Evolutionary conservation across 2,888 invertebrate species (phyloP).

Genomic region (Leucoma salicis): DNA sequence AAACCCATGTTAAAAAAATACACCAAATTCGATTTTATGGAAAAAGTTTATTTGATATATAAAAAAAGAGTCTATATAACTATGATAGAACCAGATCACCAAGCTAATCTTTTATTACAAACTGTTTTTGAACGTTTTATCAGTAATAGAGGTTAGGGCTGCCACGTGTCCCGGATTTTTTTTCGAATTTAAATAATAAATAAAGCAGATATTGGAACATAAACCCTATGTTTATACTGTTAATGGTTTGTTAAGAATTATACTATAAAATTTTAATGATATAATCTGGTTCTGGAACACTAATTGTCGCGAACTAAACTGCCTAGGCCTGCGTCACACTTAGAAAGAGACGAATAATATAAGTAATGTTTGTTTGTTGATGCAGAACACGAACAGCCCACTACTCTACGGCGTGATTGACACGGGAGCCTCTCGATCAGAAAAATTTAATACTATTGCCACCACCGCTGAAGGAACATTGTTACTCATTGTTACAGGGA

Average conservation of each 20-base stretch:
- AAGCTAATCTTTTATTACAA: constrained; percentile 47
- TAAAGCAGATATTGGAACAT: background rate
- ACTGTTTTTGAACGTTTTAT: constrained; percentile 39
- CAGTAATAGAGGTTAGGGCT: constrained; percentile 24
- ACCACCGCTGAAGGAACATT: constrained; percentile 49
- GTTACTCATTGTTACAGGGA: constrained; percentile 66
- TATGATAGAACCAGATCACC: constrained; percentile 75
- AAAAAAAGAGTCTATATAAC: constrained; percentile 64
- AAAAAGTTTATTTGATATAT: constrained; percentile 79
- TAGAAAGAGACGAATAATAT: constrained; percentile 1
- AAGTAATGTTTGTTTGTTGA: background rate
- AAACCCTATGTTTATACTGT: background rate
- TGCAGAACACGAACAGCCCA: constrained; percentile 19
- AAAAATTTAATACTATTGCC: constrained; percentile 33
- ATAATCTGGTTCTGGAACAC: background rate
- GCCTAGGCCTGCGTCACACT: too few relatives aligned
- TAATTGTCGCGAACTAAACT: background rate
- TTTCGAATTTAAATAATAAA: background rate
- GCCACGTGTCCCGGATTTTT: constrained; percentile 27
- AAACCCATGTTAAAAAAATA: constrained; percentile 81
- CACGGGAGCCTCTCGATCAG: constrained; percentile 42
- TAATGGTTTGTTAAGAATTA: background rate
- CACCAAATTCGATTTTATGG: constrained; percentile 79
- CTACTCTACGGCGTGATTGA: constrained; percentile 25
- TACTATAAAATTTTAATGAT: background rate